Evolutionary conservation across 2,888 invertebrate species (phyloP).

Genomic region (Escarpia spicata): DNA sequence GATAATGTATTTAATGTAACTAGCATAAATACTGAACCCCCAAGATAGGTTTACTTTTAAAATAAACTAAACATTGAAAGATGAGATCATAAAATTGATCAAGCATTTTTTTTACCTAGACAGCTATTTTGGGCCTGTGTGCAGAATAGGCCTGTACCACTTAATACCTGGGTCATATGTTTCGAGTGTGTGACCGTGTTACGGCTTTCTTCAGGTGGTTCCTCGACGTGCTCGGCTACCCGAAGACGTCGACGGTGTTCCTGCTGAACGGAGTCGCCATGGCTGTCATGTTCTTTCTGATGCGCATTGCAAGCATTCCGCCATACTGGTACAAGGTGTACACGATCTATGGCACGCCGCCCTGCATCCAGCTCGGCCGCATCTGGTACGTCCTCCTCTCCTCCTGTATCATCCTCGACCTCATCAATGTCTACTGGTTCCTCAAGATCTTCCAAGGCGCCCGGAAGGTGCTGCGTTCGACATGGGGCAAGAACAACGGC

Average conservation of each 20-base stretch:
- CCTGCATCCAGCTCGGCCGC: conserved; percentile 53
- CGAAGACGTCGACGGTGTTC: conserved; percentile 50
- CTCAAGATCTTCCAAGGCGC: conserved; percentile 57
- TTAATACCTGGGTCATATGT: background rate
- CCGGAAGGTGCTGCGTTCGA: conserved; percentile 44
- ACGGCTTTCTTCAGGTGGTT: conserved; percentile 56
- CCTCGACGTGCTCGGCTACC: conserved; percentile 53
- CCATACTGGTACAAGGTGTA: conserved; percentile 57
- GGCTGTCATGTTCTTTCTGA: conserved; percentile 60
- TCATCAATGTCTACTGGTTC: conserved; percentile 62
- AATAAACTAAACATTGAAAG: no score
- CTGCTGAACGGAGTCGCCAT: conserved; percentile 61
- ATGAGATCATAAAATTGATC: no score
- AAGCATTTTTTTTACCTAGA: no score
- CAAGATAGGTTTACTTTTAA: no score
- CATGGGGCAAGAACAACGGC: conserved; percentile 19
- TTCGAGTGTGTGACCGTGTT: background rate
- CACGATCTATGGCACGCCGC: conserved; percentile 53
- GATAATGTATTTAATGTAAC: no score
- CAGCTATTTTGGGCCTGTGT: no score
- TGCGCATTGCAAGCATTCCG: conserved; percentile 59
- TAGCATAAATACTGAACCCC: no score
- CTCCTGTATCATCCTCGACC: conserved; percentile 58
- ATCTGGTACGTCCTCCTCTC: conserved; percentile 59
- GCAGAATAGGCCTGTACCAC: background rate